These are phyloP conservation scores for Sweltsa coloradensis DNA, from an alignment of 1,140 invertebrate species.

Conservation along the genomic window DNA sequence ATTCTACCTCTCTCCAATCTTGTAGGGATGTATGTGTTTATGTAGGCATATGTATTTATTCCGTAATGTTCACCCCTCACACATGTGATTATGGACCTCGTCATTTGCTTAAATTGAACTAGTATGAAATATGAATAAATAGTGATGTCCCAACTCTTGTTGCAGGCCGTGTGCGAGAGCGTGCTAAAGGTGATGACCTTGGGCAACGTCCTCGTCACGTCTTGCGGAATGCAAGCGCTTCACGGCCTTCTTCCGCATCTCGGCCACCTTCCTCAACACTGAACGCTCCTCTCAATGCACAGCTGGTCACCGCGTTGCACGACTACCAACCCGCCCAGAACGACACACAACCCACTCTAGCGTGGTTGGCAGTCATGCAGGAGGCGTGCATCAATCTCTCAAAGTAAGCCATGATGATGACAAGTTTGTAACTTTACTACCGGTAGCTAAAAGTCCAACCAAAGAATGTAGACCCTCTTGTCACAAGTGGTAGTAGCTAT, in stretches of 20 bases:
- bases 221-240: constrained; percentile 67
- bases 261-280: constrained; percentile 35
- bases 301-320: constrained; percentile 66
- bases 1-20: too few relatives aligned
- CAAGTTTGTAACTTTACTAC: too few relatives aligned
- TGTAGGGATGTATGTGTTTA: too few relatives aligned
- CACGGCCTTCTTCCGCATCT: constrained; percentile 55
- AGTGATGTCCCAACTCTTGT: constrained; percentile 15
- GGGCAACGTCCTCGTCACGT: constrained; percentile 63
- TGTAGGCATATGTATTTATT: too few relatives aligned
- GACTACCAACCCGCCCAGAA: constrained; percentile 65
- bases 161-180: constrained; percentile 54
- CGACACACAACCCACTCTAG: constrained; percentile 63
- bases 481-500: too few relatives aligned
- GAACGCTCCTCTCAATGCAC: constrained; percentile 50
- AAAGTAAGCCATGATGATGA: too few relatives aligned
- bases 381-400: constrained; percentile 65
- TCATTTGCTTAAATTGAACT: too few relatives aligned
- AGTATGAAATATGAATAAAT: background rate
- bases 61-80: background rate
- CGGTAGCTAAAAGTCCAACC: too few relatives aligned
- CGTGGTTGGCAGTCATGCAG: constrained; percentile 78
- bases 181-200: constrained; percentile 77
- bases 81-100: background rate
- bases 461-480: too few relatives aligned